Evolutionary conservation across 2,797 vertebrate species (phyloP).

Genomic region (Nyctibius grandis): DNA sequence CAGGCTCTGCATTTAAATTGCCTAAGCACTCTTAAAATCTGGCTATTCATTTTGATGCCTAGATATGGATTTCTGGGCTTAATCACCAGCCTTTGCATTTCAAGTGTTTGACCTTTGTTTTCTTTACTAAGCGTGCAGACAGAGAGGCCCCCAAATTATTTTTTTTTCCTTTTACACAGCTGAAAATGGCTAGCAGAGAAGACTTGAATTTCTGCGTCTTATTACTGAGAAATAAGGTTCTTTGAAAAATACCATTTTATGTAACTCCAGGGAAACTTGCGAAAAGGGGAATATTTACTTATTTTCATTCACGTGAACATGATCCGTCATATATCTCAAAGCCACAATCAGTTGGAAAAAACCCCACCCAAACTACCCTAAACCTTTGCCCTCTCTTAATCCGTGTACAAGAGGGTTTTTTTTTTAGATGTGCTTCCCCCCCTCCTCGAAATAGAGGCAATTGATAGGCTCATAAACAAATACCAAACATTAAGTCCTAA

Average conservation of each 20-base stretch:
- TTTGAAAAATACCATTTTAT: not conserved
- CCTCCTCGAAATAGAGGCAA: conserved; percentile 3
- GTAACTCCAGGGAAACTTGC: not conserved
- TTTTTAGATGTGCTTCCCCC: not conserved
- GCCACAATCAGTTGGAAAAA: not conserved
- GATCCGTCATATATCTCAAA: not conserved
- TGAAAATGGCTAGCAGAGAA: not conserved
- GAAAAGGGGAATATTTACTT: not conserved
- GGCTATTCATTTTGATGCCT: conserved; percentile 29
- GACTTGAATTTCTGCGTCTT: not conserved
- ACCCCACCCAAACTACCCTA: not conserved
- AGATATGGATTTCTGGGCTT: conserved; percentile 52
- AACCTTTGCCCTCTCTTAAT: conserved; percentile 61
- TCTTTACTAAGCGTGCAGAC: conserved; percentile 20
- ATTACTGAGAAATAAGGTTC: not conserved
- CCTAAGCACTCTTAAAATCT: conserved; percentile 45
- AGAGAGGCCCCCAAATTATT: not conserved
- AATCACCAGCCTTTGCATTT: conserved; percentile 27
- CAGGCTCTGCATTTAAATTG: conserved; percentile 20
- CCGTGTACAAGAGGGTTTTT: not conserved
- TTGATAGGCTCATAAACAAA: conserved; percentile 65
- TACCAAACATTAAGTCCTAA: conserved; percentile 54
- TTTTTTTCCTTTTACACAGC: not conserved
- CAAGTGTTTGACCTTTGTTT: conserved; percentile 43
- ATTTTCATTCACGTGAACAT: not conserved